Evolutionary conservation across 2,888 invertebrate species (phyloP), one percentile per base, ranked within the genome.

Genomic region (Tryphoninae sp.): DNA sequence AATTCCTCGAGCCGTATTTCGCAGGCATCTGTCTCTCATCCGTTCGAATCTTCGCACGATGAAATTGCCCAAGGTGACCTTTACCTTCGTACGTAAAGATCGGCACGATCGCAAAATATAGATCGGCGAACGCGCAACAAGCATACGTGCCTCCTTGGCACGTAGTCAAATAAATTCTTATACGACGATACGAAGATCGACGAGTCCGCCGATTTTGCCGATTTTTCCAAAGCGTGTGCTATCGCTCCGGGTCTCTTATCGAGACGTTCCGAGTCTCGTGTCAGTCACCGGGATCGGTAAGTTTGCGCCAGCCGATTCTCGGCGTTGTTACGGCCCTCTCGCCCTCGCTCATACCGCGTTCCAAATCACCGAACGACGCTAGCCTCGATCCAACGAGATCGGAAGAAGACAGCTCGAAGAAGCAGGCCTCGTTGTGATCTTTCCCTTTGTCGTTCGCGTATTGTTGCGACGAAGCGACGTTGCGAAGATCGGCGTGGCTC

Each of bases 221-320:
- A 80, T 71, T 45, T 73, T 23, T 78, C 82, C 80, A 83, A 78
- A 85, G 89, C 88, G 85, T 89, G 85, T 92, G 92, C 91, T 92
- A 92, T 92, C 91, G 92, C 78, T 86, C 89, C 86, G 87, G 82
- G 86, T 84, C 83, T 86, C 86, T 86, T 82, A 86, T 85, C 81
- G 83, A 84, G 73, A 83, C 79, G 64, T 77, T 45, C 75, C 84
- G 86, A 83, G 84, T 89, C 87, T 89, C 88, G 90, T 94, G 94
- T 94, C 94, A 94, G 94, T 94, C 94, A 87, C 94, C 94, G 87
- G 94, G 94, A 89, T 94, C 94, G 87, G 92, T 91, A 80, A 92
- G 92, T 85, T 92, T 92, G 86, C 92, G 90, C 92, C 92, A 92
- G 78, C 91, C 92, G 86, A 92, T 90, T 87, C 90, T 87, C 84